phyloP scores from a whole-genome alignment of 2,113 vertebrate genomes.

The Rhineura floridana region DNA sequence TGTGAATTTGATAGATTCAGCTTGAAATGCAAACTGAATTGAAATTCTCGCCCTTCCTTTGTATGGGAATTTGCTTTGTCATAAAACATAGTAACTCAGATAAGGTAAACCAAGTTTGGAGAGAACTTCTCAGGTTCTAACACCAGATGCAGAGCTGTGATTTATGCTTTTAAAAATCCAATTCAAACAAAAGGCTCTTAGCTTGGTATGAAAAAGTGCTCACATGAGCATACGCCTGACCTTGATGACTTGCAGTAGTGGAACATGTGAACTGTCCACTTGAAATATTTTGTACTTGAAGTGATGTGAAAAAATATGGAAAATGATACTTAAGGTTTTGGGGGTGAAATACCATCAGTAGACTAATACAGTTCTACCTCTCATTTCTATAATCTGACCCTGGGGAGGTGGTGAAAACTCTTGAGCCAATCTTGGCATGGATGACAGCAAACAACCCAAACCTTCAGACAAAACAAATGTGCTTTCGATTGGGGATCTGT shows the following conservation, averaged over 20 bases:
- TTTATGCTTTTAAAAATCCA: neutral
- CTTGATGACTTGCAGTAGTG: neutral
- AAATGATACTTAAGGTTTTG: neutral
- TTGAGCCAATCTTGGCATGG: no score
- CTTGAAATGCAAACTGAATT: no score
- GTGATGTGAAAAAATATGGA: neutral
- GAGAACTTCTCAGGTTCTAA: neutral
- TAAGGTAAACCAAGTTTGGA: neutral
- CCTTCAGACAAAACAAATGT: neutral
- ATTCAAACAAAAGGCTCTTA: no score
- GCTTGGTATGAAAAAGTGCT: neutral
- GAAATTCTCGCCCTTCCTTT: no score
- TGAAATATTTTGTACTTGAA: neutral
- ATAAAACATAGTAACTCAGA: neutral
- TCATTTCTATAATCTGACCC: no score
- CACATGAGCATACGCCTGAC: neutral
- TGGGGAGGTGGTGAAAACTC: neutral
- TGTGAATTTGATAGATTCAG: no score
- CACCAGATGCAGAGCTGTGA: neutral
- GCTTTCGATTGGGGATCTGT: neutral
- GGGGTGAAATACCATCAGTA: neutral
- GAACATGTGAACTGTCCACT: neutral
- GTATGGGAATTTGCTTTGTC: neutral
- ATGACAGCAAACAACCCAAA: neutral
- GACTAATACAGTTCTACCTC: neutral